phyloP scores from a whole-genome alignment of 1,140 invertebrate genomes.

The Holcopasites calliopsidis region DNA sequence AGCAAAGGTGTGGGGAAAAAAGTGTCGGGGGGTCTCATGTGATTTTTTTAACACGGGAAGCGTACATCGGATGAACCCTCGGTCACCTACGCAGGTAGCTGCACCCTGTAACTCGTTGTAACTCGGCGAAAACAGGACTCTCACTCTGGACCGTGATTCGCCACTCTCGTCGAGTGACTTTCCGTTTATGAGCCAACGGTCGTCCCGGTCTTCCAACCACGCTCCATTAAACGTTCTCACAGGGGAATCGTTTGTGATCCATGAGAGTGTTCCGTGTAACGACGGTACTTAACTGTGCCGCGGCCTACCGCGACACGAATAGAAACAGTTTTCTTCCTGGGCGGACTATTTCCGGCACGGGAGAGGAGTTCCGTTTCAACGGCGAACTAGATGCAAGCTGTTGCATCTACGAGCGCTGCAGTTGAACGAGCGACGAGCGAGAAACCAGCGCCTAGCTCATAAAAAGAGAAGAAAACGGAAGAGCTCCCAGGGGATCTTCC shows the following conservation, averaged over 20 bases:
- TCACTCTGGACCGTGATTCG: conserved; percentile 16
- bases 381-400: conserved; percentile 1
- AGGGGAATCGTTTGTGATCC: not conserved
- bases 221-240: conserved; percentile 33
- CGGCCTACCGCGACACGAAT: conserved; percentile 42
- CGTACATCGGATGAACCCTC: conserved; percentile 23
- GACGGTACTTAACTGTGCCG: conserved; percentile 21
- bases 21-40: not conserved
- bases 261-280: not conserved
- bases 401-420: conserved; percentile 36
- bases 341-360: conserved; percentile 39
- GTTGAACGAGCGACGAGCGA: conserved; percentile 26
- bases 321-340: conserved; percentile 25
- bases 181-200: conserved; percentile 31
- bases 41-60: not conserved
- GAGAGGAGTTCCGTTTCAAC: conserved; percentile 33
- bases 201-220: conserved; percentile 2
- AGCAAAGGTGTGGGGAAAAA: not conserved
- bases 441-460: conserved; percentile 12
- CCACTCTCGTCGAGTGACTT: conserved; percentile 21
- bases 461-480: not conserved
- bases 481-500: conserved; percentile 18
- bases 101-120: conserved; percentile 25
- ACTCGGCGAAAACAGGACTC: not conserved
- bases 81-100: conserved; percentile 46